These are phyloP conservation scores for Cosmorhoe ocellata DNA, from an alignment of 2,888 invertebrate species.

Conservation along the genomic window DNA sequence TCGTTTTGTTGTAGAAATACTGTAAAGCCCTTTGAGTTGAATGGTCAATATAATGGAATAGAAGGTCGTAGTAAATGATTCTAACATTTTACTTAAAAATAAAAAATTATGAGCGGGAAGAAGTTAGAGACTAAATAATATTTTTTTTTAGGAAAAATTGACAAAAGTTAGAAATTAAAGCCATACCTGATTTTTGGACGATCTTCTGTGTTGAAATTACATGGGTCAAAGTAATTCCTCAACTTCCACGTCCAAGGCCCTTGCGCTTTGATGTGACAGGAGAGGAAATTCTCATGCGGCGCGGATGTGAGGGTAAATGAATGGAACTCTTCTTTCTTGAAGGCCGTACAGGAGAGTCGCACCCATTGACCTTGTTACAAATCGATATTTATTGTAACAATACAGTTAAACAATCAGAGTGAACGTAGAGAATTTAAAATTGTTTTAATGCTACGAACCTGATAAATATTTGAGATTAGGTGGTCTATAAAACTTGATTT, in stretches of 20 bases:
- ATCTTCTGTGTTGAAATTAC: slow-evolving; percentile 93
- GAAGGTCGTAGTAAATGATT: too few species aligned
- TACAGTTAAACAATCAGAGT: too few species aligned
- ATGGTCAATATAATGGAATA: not conserved
- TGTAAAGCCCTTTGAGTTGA: slow-evolving; percentile 4
- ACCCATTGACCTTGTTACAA: slow-evolving; percentile 94
- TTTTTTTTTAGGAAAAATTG: too few species aligned
- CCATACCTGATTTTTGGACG: slow-evolving; percentile 88
- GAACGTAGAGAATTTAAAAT: too few species aligned
- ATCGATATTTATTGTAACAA: too few species aligned
- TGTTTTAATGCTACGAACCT: slow-evolving; percentile 48
- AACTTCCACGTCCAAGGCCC: slow-evolving; percentile 99
- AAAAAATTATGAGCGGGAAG: too few species aligned
- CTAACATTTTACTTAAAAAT: too few species aligned
- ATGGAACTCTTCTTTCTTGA: slow-evolving; percentile 94
- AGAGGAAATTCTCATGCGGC: slow-evolving; percentile 96
- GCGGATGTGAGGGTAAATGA: slow-evolving; percentile 98
- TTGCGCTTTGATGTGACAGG: slow-evolving; percentile 95
- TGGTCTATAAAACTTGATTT: slow-evolving; percentile 96
- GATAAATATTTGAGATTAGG: slow-evolving; percentile 96
- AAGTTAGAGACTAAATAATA: too few species aligned
- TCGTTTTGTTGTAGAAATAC: slow-evolving; percentile 7
- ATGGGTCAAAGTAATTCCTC: slow-evolving; percentile 96
- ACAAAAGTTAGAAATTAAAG: not conserved
- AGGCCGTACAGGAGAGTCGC: slow-evolving; percentile 94